Conservation (phyloP, 2,113 vertebrate species). For the Epinephelus moara region DNA sequence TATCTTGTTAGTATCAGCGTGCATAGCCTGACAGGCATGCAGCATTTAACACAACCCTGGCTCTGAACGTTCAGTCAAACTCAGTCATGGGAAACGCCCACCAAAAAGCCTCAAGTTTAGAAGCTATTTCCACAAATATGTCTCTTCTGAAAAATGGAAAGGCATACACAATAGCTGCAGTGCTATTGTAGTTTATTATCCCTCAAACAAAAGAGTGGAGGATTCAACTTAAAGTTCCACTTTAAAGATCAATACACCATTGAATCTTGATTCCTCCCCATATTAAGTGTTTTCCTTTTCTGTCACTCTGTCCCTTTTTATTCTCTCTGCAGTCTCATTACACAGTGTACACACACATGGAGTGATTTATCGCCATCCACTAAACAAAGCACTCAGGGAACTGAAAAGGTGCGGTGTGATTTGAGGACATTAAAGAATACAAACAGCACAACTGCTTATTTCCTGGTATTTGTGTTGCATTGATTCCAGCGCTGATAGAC, state of each 20-base stretch:
- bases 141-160: not conserved
- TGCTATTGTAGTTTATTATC: not conserved
- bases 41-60: not conserved
- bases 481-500: conserved; percentile 53
- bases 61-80: not conserved
- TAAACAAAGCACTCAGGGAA: conserved; percentile 12
- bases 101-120: not conserved
- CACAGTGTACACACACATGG: conserved; percentile 27
- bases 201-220: not conserved
- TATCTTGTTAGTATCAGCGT: not conserved
- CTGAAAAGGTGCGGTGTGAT: conserved; percentile 3
- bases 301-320: not conserved
- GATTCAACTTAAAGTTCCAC: not conserved
- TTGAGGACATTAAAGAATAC: conserved; percentile 23
- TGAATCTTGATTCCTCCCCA: not conserved
- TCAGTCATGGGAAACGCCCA: not conserved
- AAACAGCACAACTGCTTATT: conserved; percentile 11
- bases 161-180: not conserved
- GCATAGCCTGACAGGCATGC: not conserved
- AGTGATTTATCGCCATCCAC: conserved; percentile 16
- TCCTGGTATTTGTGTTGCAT: conserved; percentile 54
- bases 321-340: conserved; percentile 15
- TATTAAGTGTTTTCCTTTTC: not conserved
- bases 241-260: conserved; percentile 4
- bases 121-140: not conserved